These are phyloP conservation scores for Lepidocyrtoides sp. DNA, from an alignment of 2,888 invertebrate species.

Conservation along the genomic window DNA sequence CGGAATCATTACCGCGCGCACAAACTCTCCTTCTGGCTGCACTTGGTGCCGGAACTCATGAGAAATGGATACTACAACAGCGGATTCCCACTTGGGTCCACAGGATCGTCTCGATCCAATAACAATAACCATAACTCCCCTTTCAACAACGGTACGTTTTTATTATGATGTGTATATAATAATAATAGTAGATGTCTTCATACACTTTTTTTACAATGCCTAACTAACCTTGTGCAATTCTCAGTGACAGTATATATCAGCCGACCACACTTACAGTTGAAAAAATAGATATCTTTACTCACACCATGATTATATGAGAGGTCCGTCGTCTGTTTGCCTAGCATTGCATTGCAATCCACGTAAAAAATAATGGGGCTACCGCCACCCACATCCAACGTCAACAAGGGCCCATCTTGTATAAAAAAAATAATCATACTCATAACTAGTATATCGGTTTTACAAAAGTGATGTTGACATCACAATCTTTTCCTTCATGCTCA, in stretches of 20 bases:
- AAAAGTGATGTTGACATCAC: slow-evolving; percentile 58
- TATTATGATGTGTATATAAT: neutral
- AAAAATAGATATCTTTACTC: too few relatives aligned
- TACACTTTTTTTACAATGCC: neutral
- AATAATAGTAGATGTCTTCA: slow-evolving; percentile 22
- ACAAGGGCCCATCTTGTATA: neutral
- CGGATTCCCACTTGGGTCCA: slow-evolving; percentile 86
- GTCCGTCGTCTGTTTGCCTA: too few relatives aligned
- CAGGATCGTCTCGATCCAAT: slow-evolving; percentile 70
- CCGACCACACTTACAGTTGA: neutral
- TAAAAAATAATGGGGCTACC: slow-evolving; percentile 17
- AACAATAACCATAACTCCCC: slow-evolving; percentile 73
- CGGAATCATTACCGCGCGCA: slow-evolving; percentile 98
- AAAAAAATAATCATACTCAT: slow-evolving; percentile 57
- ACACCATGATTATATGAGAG: neutral
- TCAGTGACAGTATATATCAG: neutral
- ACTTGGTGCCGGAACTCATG: slow-evolving; percentile 94
- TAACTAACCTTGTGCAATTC: neutral
- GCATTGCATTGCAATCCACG: neutral
- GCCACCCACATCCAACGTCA: neutral
- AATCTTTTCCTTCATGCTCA: slow-evolving; percentile 47
- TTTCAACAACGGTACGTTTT: slow-evolving; percentile 69
- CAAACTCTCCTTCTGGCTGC: slow-evolving; percentile 98
- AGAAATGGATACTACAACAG: slow-evolving; percentile 87
- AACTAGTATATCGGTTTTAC: slow-evolving; percentile 56